Base-by-base conservation (phyloP, 2,113 vertebrate species). In the Engraulis encrasicolus region DNA sequence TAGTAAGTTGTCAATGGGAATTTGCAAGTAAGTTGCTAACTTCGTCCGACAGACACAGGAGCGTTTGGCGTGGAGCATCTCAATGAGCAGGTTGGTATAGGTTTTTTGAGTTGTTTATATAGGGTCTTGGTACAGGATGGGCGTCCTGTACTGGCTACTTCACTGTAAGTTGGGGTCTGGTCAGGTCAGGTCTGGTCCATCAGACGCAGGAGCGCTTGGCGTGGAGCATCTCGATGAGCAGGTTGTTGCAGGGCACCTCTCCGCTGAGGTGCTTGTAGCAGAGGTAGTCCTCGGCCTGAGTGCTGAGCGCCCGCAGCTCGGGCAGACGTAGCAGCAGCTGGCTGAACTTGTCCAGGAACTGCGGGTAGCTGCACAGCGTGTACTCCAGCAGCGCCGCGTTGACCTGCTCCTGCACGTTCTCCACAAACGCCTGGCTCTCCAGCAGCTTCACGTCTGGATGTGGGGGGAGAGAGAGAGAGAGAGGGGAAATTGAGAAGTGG, bases 141-240 rank as follows among this genome's bases (percentile, higher is more conserved):
- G 27, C n/a, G 23, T 31, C n/a, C n/a, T n/a, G n/a, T n/a, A n/a
- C n/a, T n/a, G n/a, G n/a, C n/a, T n/a, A n/a, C n/a, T n/a, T n/a
- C n/a, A n/a, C n/a, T n/a, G n/a, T n/a, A n/a, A n/a, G 58, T 27
- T 31, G 23, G 23, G 23, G 23, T 23, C 50, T 9, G 50, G 50
- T 12, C 6, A 23, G 11, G 7, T 23, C 14, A 23, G 23, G 58
- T 9, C 58, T 27, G 6, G 1, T n/a, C 31, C 17, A 11, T 66
- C 91, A 93, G 2, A 81, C 1, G 37, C 93, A 96, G 89, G 94
- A 95, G 93, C 93, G 91, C 90, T 96, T 99, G 90, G 97, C 96
- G 0, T 98, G 96, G 31, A 99, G 95, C 98, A 99, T 98, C 93
- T 99, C 98, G 0, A 96, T 95, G 85, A 99, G 96, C 85, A 99